Percentiles rank a stretch among this genome's conserved stretches.
These are phyloP conservation scores for Volucella bombylans DNA, from an alignment of 2,888 invertebrate genomes.

Conservation along the genomic window DNA sequence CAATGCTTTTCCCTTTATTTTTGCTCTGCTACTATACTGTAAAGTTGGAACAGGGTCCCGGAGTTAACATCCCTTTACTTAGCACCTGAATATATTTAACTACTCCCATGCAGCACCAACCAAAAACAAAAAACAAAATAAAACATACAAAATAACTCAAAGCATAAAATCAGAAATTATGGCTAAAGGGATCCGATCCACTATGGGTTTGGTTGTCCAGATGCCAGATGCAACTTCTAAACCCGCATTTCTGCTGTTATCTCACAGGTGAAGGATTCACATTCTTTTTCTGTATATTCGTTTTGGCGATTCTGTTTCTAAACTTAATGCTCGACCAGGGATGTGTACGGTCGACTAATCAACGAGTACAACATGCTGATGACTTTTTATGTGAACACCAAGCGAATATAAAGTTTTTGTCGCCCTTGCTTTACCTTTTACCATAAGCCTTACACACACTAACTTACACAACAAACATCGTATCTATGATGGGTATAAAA, in stretches of 20 bases:
- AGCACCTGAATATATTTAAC: conserved; percentile 31
- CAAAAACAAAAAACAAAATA: conserved; percentile 44
- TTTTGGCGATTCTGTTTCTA: conserved; percentile 64
- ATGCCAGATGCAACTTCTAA: conserved; percentile 55
- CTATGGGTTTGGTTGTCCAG: conserved; percentile 28
- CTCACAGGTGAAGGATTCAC: conserved; percentile 63
- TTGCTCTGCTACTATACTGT: neutral
- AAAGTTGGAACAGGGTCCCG: conserved; percentile 12
- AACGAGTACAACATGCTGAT: conserved; percentile 73
- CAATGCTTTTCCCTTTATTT: conserved; percentile 1
- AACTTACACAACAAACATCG: conserved; percentile 17
- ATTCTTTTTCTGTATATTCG: conserved; percentile 32
- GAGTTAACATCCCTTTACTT: conserved; percentile 8
- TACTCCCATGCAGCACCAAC: neutral
- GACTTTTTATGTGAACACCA: conserved; percentile 71
- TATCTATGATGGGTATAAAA: conserved; percentile 66
- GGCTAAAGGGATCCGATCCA: conserved; percentile 50
- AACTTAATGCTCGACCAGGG: conserved; percentile 71
- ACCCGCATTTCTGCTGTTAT: conserved; percentile 53
- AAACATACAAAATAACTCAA: conserved; percentile 20
- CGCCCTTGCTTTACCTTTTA: conserved; percentile 65
- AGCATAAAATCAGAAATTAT: conserved; percentile 70
- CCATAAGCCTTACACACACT: conserved; percentile 49
- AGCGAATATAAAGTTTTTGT: conserved; percentile 70
- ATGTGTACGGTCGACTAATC: conserved; percentile 73